Evolutionary conservation across 2,888 invertebrate genomes (phyloP).

Genomic region (Agrochola lychnidis): DNA sequence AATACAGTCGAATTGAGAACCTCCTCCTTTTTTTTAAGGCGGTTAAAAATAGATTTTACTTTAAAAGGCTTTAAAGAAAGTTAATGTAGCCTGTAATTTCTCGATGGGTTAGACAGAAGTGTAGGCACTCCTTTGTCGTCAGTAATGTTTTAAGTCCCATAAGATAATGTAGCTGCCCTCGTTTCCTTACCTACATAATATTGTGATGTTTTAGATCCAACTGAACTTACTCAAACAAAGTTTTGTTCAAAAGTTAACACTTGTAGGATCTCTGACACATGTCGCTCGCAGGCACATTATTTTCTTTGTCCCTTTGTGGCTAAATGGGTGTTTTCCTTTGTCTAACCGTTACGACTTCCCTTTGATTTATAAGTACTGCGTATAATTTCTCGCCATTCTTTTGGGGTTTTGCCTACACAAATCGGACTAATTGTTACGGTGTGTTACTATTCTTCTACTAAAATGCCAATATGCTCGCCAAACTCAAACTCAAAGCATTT

Average conservation of each 20-base stretch:
- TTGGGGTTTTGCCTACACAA: neutral
- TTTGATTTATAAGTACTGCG: slow-evolving; percentile 1
- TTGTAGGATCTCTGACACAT: neutral
- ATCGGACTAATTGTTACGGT: neutral
- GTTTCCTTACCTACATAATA: neutral
- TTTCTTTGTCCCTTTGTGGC: slow-evolving; percentile 18
- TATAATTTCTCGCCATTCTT: neutral
- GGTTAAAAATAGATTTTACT: neutral
- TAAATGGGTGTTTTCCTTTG: slow-evolving; percentile 13
- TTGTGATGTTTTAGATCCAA: neutral
- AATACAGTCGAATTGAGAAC: too few relatives aligned
- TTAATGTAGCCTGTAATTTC: too few relatives aligned
- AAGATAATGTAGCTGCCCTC: neutral
- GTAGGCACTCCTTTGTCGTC: too few relatives aligned
- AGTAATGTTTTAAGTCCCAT: neutral
- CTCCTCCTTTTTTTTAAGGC: too few relatives aligned
- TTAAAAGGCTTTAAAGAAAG: too few relatives aligned
- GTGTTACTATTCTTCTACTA: neutral
- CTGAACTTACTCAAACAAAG: neutral
- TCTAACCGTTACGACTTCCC: slow-evolving; percentile 1
- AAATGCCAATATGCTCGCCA: neutral
- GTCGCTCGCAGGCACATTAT: slow-evolving; percentile 10
- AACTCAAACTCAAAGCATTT: too few relatives aligned
- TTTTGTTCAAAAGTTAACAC: neutral
- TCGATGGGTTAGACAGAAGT: too few relatives aligned